These are phyloP conservation scores for Catharus ustulatus DNA, from an alignment of 2,797 vertebrate species.

Conservation along the genomic window DNA sequence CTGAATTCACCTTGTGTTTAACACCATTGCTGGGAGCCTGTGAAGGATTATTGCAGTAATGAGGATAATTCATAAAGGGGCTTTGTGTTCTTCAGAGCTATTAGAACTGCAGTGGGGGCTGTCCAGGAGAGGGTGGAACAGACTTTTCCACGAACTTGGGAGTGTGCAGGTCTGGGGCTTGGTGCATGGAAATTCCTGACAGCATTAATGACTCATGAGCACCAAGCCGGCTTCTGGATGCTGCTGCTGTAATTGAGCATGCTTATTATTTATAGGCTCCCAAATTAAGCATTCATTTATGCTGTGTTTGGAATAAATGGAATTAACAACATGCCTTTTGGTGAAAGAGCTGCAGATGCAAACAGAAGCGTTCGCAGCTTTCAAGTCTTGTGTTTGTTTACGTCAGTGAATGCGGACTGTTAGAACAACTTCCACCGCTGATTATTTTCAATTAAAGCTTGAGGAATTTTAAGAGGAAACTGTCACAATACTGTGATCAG, in stretches of 20 bases:
- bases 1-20: neutral
- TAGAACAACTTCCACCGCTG: conserved; percentile 41
- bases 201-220: conserved; percentile 26
- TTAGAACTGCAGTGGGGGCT: neutral
- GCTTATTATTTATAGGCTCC: conserved; percentile 67
- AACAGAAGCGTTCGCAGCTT: conserved; percentile 45
- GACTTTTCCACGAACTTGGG: neutral
- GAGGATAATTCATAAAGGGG: neutral
- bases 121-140: neutral
- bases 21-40: neutral
- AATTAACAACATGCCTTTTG: conserved; percentile 72
- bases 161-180: neutral
- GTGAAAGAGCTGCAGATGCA: conserved; percentile 66
- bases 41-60: neutral
- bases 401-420: conserved; percentile 51
- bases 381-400: conserved; percentile 67
- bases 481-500: conserved; percentile 68
- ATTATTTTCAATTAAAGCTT: conserved; percentile 66
- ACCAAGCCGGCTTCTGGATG: conserved; percentile 49
- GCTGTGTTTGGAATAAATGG: conserved; percentile 71
- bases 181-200: conserved; percentile 29
- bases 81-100: neutral
- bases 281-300: conserved; percentile 75
- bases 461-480: conserved; percentile 58
- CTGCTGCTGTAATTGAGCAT: conserved; percentile 50